Evolutionary conservation across 1,140 invertebrate genomes (phyloP).

Genomic region (Adoxophyes honmai): DNA sequence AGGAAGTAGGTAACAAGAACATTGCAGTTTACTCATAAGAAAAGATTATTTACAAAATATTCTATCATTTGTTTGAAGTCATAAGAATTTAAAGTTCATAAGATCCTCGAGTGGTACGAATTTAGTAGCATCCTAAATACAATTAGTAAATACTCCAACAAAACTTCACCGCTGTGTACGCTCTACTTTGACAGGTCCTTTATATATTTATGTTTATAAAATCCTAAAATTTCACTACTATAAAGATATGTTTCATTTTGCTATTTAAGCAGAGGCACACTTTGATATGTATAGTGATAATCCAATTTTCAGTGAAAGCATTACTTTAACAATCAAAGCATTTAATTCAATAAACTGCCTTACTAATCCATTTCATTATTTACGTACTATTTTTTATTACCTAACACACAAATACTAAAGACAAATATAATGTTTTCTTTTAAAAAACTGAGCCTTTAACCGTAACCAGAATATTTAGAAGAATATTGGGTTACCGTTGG

Average conservation of each 20-base stretch:
- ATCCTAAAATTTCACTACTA: constrained; percentile 64
- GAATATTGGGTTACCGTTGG: neutral
- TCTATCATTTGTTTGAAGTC: constrained; percentile 65
- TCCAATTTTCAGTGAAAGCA: constrained; percentile 44
- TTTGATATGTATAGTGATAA: constrained; percentile 71
- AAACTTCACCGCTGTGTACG: constrained; percentile 63
- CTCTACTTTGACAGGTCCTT: constrained; percentile 38
- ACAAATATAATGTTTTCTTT: neutral
- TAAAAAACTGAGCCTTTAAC: constrained; percentile 1
- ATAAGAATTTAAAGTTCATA: constrained; percentile 74
- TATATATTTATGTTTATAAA: constrained; percentile 56
- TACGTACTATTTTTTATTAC: neutral
- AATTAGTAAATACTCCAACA: constrained; percentile 61
- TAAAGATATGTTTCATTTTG: constrained; percentile 69
- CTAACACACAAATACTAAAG: constrained; percentile 18
- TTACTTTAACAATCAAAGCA: constrained; percentile 63
- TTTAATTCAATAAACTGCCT: neutral
- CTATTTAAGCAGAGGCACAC: constrained; percentile 74
- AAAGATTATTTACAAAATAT: constrained; percentile 70
- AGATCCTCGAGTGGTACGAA: constrained; percentile 65
- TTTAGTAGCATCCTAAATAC: constrained; percentile 58
- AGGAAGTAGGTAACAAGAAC: constrained; percentile 26
- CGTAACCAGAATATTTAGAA: constrained; percentile 1
- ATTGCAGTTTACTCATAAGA: constrained; percentile 52
- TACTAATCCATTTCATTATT: neutral